Conservation (phyloP, 2,888 invertebrate genomes). For the Phortica okadai region DNA sequence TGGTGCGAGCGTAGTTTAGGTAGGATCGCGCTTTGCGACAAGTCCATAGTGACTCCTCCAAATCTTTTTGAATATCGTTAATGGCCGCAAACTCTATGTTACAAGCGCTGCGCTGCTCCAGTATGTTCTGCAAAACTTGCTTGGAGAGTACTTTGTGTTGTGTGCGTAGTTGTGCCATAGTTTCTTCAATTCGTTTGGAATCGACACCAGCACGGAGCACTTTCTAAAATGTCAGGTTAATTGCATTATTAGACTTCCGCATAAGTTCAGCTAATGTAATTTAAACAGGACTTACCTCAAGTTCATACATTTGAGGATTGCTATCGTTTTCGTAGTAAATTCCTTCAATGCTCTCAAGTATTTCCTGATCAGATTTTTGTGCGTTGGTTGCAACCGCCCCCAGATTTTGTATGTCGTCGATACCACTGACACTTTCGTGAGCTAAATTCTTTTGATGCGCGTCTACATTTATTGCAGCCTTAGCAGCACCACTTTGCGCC, state of each 20-base stretch:
- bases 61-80: constrained; percentile 82
- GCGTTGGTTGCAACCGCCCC: constrained; percentile 46
- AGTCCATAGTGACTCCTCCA: constrained; percentile 83
- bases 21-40: constrained; percentile 85
- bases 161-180: constrained; percentile 71
- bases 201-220: constrained; percentile 71
- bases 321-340: constrained; percentile 73
- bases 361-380: constrained; percentile 75
- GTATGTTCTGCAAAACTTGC: constrained; percentile 93
- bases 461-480: not conserved
- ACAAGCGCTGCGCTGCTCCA: constrained; percentile 93
- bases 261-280: not conserved
- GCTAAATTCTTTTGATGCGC: not conserved
- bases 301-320: constrained; percentile 72
- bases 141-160: constrained; percentile 88
- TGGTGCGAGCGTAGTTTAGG: constrained; percentile 85
- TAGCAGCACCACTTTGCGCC: not conserved
- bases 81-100: constrained; percentile 90
- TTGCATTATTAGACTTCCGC: constrained; percentile 10
- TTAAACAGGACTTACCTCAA: constrained; percentile 63
- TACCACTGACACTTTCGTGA: not conserved
- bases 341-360: constrained; percentile 74
- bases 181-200: constrained; percentile 70
- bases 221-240: constrained; percentile 58
- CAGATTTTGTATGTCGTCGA: constrained; percentile 35